Evolutionary conservation across 2,888 invertebrate genomes (phyloP).

Genomic region (Cantharis flavilabris): DNA sequence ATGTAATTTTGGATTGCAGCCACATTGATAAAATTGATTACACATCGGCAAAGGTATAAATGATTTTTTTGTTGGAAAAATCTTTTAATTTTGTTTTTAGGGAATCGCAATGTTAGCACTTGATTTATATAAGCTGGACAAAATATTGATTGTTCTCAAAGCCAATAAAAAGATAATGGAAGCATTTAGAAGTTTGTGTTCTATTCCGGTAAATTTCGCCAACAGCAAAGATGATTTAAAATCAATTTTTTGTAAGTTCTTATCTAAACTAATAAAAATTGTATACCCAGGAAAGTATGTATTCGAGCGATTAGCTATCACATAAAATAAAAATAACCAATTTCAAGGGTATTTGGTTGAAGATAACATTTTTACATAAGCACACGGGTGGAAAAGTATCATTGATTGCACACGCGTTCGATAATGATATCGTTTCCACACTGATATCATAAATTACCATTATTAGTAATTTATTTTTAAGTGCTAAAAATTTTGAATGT

Average conservation of each 20-base stretch:
- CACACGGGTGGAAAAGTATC: too few species aligned
- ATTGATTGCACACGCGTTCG: too few species aligned
- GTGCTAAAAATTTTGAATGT: too few species aligned
- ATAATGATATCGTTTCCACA: too few species aligned
- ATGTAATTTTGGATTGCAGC: constrained; percentile 66
- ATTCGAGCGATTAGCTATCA: too few species aligned
- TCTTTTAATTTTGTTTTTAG: constrained; percentile 34
- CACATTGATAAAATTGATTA: constrained; percentile 68
- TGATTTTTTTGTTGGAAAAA: not conserved
- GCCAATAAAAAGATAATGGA: not conserved
- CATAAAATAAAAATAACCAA: too few species aligned
- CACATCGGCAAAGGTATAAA: constrained; percentile 67
- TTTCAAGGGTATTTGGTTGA: too few species aligned
- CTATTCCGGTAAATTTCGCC: not conserved
- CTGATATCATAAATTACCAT: too few species aligned
- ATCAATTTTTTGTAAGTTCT: not conserved
- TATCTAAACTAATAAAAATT: too few species aligned
- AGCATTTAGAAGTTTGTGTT: not conserved
- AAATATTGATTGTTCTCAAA: constrained; percentile 39
- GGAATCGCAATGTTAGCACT: constrained; percentile 42
- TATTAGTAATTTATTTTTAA: too few species aligned
- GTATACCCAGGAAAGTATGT: too few species aligned
- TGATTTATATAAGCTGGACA: constrained; percentile 41
- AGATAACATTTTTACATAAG: too few species aligned
- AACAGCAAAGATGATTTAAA: not conserved